These are phyloP conservation scores for Phocides pigmalion DNA, from an alignment of 1,140 invertebrate species.

Conservation along the genomic window DNA sequence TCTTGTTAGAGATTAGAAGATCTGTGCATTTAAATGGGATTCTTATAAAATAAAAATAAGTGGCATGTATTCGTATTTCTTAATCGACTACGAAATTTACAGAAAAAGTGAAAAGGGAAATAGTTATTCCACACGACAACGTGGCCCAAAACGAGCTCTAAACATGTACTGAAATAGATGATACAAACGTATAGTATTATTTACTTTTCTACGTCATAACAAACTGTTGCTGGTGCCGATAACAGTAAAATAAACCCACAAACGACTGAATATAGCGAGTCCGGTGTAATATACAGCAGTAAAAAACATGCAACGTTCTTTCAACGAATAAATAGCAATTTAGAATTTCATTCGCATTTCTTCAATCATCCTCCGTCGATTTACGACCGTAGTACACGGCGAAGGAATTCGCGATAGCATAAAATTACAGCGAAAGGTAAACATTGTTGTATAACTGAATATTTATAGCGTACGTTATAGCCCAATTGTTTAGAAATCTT, in stretches of 20 bases:
- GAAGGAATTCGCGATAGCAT: slow-evolving; percentile 16
- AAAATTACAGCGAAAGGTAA: slow-evolving; percentile 10
- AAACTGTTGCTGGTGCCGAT: neutral
- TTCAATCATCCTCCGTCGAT: slow-evolving; percentile 19
- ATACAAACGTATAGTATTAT: too few relatives aligned
- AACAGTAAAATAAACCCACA: slow-evolving; percentile 4
- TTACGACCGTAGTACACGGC: neutral
- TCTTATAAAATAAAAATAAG: too few relatives aligned
- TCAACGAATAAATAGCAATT: slow-evolving; percentile 9
- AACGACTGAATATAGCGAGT: slow-evolving; percentile 15
- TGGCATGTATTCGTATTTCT: too few relatives aligned
- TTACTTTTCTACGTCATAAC: neutral
- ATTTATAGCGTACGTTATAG: neutral
- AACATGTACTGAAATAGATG: too few relatives aligned
- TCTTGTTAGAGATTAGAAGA: too few relatives aligned
- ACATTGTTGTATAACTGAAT: neutral
- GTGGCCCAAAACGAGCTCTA: too few relatives aligned
- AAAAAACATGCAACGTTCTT: slow-evolving; percentile 4
- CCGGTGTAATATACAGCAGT: neutral
- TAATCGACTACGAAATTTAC: too few relatives aligned
- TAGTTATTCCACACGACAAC: too few relatives aligned
- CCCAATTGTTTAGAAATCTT: neutral
- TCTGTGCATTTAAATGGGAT: too few relatives aligned
- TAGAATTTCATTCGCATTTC: slow-evolving; percentile 12
- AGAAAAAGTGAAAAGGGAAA: too few relatives aligned